Base-by-base conservation (phyloP, 2,797 vertebrate genomes). In the Lepilemur ruficaudatus region DNA sequence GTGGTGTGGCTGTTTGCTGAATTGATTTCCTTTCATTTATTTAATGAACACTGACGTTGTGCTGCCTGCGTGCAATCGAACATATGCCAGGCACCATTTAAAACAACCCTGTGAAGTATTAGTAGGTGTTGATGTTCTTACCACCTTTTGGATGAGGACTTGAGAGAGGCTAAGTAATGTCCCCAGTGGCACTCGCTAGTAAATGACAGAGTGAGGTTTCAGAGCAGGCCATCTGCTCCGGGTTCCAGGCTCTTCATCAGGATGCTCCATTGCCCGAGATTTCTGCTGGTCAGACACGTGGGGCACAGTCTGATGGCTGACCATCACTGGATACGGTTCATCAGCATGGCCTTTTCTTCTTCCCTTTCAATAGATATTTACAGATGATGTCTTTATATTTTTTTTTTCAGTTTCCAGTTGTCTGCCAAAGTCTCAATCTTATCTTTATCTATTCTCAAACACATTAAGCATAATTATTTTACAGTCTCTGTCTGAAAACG, bases 111-210 rank as follows among this genome's bases (percentile, higher is more conserved):
- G 11, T 2, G 2, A 82, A 57, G 55, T 57, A 57, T 57, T 25
- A 25, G 43, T n/a, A 28, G 18, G 10, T 50, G 4, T 6, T 43
- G 30, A 7, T 84, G 3, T 43, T 48, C 55, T 35, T 32, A 7
- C 23, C 82, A 0, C 46, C 25, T 59, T 20, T 1, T 2, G 18
- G 55, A 1, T 80, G 57, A 83, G 38, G 25, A 32, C 22, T 73
- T 20, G 23, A 57, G 59, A 70, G 35, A 46, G 48, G 43, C 14
- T 52, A 8, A 9, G 14, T 38, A 5, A 41, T 59, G 52, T 28
- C 28, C 25, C 43, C 35, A 28, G 9, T 35, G 46, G 30, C 28
- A 8, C 11, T 8, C 0, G 0, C 23, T 48, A 6, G 28, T 2
- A 52, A 32, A 3, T 7, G 41, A 7, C 5, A 32, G 28, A 35